Evolutionary conservation across 2,797 vertebrate species (phyloP), one percentile per base, ranked within the genome.

Genomic region (Sebastes trivittatus): DNA sequence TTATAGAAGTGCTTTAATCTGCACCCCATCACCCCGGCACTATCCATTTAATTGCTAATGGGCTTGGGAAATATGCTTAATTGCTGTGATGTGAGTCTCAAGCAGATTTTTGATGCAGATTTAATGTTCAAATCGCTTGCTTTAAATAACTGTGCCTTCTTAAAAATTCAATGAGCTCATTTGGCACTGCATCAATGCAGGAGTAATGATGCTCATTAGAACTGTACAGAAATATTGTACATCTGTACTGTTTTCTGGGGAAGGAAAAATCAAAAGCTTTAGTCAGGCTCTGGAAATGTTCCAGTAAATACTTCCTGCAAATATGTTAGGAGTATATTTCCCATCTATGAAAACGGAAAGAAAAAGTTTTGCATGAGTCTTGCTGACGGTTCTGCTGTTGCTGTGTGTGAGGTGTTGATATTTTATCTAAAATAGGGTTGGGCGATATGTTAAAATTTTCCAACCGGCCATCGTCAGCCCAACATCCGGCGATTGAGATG

Each of bases 151-250:
- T 91, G 69, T 74, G 84, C 81, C 80, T 92, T 91, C 90, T 94
- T 80, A 82, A 86, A 91, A 90, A 95, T 94, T 83, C 88, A 93
- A 89, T 86, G 80, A 93, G 90, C 90, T 94, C 81, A 93, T 94
- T 94, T 95, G 89, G 91, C 88, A 75, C 86, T 74, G 84, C 85
- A 86, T 93, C 86, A 92, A 79, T 92, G 86, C 87, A 80, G 88
- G 84, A 88, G 90, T 94, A 93, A 95, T 93, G 92, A 88, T 86
- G 88, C 91, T 94, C 87, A 95, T 95, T 95, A 92, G 83, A 86
- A 92, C 67, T 81, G 78, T 85, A 91, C 86, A 86, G 85, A 90
- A 89, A 92, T 88, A 89, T 87, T 87, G 86, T 88, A 90, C 77
- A 90, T 85, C 70, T 89, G 81, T 59, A 88, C 54, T 83, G 82